Evolutionary conservation across 2,113 vertebrate genomes (phyloP).

Genomic region (Sinocyclocheilus maitianheensis): DNA sequence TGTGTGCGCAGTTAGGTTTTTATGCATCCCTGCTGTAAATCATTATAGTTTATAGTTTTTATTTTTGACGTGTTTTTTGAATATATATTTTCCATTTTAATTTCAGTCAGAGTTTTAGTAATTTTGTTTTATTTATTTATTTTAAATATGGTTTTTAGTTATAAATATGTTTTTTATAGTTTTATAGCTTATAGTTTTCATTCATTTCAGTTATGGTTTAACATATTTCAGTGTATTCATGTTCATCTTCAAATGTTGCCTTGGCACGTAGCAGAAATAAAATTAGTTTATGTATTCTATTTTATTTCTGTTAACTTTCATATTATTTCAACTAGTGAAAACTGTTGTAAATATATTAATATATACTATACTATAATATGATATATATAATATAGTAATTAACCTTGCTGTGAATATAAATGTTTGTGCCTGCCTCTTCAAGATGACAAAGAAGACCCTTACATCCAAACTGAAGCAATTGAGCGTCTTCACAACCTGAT

Average conservation of each 20-base stretch:
- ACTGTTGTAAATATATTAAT: too few relatives aligned
- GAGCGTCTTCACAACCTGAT: slow-evolving; percentile 78
- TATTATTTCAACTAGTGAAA: too few relatives aligned
- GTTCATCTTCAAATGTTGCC: not conserved
- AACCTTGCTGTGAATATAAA: not conserved
- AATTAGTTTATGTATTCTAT: not conserved
- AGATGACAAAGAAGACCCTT: slow-evolving; percentile 61
- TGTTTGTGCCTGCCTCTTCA: not conserved
- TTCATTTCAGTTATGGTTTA: not conserved
- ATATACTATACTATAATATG: too few relatives aligned
- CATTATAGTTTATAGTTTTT: not conserved
- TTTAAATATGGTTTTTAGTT: not conserved
- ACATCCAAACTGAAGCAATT: slow-evolving; percentile 74
- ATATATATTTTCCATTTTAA: not conserved
- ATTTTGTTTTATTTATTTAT: not conserved
- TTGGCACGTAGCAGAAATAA: not conserved
- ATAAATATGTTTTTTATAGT: too few relatives aligned
- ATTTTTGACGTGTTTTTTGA: not conserved
- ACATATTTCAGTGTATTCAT: not conserved
- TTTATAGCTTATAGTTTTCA: not conserved
- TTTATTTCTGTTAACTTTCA: not conserved
- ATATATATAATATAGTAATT: not conserved
- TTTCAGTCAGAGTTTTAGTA: not conserved
- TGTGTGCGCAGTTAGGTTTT: not conserved
- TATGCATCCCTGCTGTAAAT: not conserved